Evolutionary conservation across 2,888 invertebrate species (phyloP).

Genomic region (Heliconius erato): DNA sequence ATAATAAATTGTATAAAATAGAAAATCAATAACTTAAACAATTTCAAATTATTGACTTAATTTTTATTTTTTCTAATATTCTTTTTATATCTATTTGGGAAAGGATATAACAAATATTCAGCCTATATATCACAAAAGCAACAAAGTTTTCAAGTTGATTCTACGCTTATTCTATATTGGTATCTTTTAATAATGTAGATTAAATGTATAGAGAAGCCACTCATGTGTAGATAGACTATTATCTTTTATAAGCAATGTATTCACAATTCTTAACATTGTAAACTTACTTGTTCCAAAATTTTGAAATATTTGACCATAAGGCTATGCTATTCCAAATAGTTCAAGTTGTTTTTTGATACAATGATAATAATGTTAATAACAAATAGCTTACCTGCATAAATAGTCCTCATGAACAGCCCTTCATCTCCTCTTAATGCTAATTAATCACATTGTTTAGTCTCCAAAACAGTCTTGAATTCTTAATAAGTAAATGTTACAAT

Average conservation of each 20-base stretch:
- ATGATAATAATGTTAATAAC: background rate
- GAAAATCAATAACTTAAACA: too few relatives aligned
- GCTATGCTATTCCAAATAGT: background rate
- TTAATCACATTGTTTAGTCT: background rate
- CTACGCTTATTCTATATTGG: background rate
- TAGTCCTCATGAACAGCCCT: background rate
- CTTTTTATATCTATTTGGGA: too few relatives aligned
- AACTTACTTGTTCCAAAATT: background rate
- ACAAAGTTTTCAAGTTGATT: background rate
- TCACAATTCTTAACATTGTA: background rate
- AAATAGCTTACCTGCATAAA: slow-evolving; percentile 10
- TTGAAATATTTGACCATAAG: background rate
- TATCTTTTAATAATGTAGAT: background rate
- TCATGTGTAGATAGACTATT: background rate
- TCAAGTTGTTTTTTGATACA: background rate
- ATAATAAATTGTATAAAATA: too few relatives aligned
- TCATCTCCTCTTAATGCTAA: slow-evolving; percentile 13
- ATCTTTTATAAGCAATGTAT: background rate
- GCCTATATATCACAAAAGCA: background rate
- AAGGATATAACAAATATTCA: background rate
- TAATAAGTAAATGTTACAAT: slow-evolving; percentile 15
- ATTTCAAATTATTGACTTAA: too few relatives aligned
- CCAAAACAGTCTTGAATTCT: slow-evolving; percentile 1
- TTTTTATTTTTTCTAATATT: too few relatives aligned
- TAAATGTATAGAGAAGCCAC: background rate